phyloP scores from a whole-genome alignment of 2,888 invertebrate genomes.

The Apotomis betuletana region DNA sequence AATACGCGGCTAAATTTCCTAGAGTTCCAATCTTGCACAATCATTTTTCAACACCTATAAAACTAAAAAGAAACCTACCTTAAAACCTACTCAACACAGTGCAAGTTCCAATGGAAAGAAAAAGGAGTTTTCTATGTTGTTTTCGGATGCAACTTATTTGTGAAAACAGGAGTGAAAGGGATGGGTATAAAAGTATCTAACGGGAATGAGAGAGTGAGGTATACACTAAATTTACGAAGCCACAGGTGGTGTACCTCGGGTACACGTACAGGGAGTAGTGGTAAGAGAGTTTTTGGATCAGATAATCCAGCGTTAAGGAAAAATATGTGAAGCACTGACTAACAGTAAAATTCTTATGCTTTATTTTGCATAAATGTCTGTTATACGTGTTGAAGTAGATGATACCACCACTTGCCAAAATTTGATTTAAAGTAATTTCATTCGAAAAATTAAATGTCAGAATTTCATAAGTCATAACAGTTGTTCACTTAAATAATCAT shows the following conservation, averaged over 20 bases:
- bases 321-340: no score
- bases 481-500: no score
- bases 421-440: no score
- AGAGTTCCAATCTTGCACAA: slow-evolving; percentile 75
- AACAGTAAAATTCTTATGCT: no score
- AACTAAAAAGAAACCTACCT: slow-evolving; percentile 51
- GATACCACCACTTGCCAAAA: no score
- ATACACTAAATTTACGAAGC: slow-evolving; percentile 82
- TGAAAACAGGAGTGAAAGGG: slow-evolving; percentile 77
- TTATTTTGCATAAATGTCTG: no score
- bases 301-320: no score
- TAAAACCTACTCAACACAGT: slow-evolving; percentile 49
- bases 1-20: slow-evolving; percentile 74
- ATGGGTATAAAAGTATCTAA: slow-evolving; percentile 50
- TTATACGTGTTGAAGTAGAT: no score
- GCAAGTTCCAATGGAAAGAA: slow-evolving; percentile 51
- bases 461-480: no score
- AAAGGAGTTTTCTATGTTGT: slow-evolving; percentile 77
- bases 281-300: slow-evolving; percentile 34
- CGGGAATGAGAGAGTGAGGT: slow-evolving; percentile 60
- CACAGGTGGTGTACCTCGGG: slow-evolving; percentile 82
- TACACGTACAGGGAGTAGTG: slow-evolving; percentile 62
- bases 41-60: slow-evolving; percentile 58
- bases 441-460: no score
- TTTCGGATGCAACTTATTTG: slow-evolving; percentile 83